Evolutionary conservation across 2,113 vertebrate genomes (phyloP).

Genomic region (Gymnobelideus leadbeateri): DNA sequence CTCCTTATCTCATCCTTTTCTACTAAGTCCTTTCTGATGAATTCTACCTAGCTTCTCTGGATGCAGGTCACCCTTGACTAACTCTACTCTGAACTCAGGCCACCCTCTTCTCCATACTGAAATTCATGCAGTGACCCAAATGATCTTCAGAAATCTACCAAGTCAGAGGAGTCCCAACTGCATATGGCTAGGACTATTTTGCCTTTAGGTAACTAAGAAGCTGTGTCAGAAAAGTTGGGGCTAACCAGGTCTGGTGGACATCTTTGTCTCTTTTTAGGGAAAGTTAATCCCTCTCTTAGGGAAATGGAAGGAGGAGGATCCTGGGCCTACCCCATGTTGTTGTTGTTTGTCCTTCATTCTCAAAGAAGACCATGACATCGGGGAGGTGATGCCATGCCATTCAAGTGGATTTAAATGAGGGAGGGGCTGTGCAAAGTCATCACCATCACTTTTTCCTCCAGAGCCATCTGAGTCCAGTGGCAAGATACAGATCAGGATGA

Average conservation of each 20-base stretch:
- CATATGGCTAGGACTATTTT: not conserved
- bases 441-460: too few relatives aligned
- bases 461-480: too few relatives aligned
- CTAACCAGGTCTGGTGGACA: not conserved
- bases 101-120: not conserved
- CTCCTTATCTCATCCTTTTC: not conserved
- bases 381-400: too few relatives aligned
- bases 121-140: not conserved
- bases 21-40: not conserved
- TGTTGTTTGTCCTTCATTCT: too few relatives aligned
- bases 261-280: not conserved
- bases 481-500: too few relatives aligned
- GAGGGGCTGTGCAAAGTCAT: too few relatives aligned
- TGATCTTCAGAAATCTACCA: not conserved
- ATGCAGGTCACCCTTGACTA: not conserved
- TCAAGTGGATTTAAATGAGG: too few relatives aligned
- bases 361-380: too few relatives aligned
- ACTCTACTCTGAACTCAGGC: not conserved
- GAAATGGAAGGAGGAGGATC: not conserved
- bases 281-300: too few relatives aligned
- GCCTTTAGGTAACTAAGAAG: not conserved
- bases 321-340: not conserved
- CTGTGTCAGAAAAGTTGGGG: not conserved
- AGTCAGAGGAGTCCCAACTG: not conserved
- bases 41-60: not conserved